Conservation (phyloP, 2,113 vertebrate genomes). For the Sander lucioperca region DNA sequence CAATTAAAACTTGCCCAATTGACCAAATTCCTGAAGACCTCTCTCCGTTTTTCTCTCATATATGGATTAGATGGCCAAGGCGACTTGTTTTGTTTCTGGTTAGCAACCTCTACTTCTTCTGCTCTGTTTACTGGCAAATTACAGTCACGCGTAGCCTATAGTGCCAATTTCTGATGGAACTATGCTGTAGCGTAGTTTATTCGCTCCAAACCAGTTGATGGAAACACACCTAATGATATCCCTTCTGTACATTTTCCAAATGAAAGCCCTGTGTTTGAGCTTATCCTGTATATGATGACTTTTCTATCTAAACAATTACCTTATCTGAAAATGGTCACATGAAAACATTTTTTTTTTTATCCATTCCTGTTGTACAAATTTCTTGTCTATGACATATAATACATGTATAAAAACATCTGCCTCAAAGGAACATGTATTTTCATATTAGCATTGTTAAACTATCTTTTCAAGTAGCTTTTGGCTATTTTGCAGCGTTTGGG, state of each 20-base stretch:
- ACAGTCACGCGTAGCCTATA: not conserved
- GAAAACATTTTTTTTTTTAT: not conserved
- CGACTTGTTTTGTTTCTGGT: not conserved
- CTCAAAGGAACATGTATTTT: not conserved
- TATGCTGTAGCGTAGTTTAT: no score
- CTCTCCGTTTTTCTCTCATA: no score
- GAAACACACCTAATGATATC: no score
- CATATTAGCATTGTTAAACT: not conserved
- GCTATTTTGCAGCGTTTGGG: not conserved
- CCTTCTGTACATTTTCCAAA: slow-evolving; percentile 3
- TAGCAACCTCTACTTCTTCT: not conserved
- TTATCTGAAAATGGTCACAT: not conserved
- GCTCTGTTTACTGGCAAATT: not conserved
- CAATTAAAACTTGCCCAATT: no score
- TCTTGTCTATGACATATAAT: not conserved
- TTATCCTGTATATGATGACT: not conserved
- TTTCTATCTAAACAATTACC: not conserved
- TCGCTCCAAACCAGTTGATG: no score
- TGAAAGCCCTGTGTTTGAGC: not conserved
- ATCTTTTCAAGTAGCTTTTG: not conserved
- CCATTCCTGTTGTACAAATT: not conserved
- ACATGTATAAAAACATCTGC: not conserved
- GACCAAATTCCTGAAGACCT: no score
- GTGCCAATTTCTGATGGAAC: no score
- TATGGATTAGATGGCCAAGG: no score